These are phyloP conservation scores for Diaperis boleti DNA, from an alignment of 2,888 invertebrate species.

Conservation along the genomic window DNA sequence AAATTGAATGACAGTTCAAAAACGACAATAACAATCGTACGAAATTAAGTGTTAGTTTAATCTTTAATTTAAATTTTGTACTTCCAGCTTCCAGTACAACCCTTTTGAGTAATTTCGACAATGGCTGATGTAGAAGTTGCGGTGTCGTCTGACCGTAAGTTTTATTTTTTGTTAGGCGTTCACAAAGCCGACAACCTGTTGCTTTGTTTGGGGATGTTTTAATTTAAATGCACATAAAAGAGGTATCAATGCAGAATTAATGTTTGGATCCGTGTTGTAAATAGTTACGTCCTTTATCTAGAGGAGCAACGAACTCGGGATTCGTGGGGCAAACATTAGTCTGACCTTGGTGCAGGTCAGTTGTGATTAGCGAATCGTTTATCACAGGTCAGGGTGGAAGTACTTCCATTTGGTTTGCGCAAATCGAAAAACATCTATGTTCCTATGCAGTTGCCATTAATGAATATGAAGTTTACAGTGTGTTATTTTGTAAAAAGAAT, in stretches of 20 bases:
- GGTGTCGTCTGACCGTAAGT: slow-evolving; percentile 43
- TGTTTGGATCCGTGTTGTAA: neutral
- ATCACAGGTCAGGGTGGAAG: slow-evolving; percentile 33
- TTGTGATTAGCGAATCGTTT: slow-evolving; percentile 20
- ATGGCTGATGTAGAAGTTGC: slow-evolving; percentile 44
- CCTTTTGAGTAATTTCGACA: too few relatives aligned
- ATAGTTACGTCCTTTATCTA: neutral
- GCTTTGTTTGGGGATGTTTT: neutral
- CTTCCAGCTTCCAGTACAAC: too few relatives aligned
- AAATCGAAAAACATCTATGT: too few relatives aligned
- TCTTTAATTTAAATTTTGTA: too few relatives aligned
- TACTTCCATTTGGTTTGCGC: slow-evolving; percentile 8
- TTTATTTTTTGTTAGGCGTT: slow-evolving; percentile 1
- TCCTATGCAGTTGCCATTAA: too few relatives aligned
- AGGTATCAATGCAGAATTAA: neutral
- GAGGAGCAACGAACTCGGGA: slow-evolving; percentile 9
- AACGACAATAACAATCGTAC: too few relatives aligned
- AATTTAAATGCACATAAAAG: neutral
- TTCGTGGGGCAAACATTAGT: neutral
- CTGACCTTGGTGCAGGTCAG: slow-evolving; percentile 42
- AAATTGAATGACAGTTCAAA: too few relatives aligned
- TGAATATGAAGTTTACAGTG: too few relatives aligned
- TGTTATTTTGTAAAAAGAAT: too few relatives aligned
- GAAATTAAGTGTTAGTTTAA: too few relatives aligned
- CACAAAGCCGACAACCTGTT: slow-evolving; percentile 18